phyloP scores from a whole-genome alignment of 1,140 invertebrate species.

The Magallana angulata region DNA sequence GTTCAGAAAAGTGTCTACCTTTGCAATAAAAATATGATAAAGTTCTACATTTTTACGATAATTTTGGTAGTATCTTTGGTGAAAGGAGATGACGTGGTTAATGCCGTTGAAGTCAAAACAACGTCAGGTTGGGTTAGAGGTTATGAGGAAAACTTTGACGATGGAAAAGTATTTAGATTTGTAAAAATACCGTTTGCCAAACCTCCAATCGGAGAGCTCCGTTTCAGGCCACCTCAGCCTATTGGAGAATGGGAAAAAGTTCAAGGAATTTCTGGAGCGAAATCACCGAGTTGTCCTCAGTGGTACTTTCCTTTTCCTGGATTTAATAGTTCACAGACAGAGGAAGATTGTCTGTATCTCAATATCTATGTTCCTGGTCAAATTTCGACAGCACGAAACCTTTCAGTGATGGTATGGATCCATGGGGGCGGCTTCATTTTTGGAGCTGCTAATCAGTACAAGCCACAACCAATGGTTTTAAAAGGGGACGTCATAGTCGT shows the following conservation, averaged over 20 bases:
- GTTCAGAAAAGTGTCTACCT: too few species aligned
- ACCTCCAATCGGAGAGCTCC: conserved; percentile 8
- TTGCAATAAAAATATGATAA: neutral
- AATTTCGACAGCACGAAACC: conserved; percentile 79
- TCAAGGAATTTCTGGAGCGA: neutral
- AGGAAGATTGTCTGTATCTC: conserved; percentile 69
- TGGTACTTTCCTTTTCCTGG: neutral
- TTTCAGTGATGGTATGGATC: conserved; percentile 94
- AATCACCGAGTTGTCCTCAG: neutral
- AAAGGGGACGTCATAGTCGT: conserved; percentile 90
- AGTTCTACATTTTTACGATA: neutral
- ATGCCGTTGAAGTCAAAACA: neutral
- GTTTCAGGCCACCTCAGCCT: neutral
- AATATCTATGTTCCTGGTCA: conserved; percentile 68
- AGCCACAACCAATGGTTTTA: conserved; percentile 89
- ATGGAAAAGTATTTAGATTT: conserved; percentile 11
- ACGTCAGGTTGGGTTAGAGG: conserved; percentile 5
- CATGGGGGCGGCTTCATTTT: conserved; percentile 95
- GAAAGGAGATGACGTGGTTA: neutral
- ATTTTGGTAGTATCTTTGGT: neutral
- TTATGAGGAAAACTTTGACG: neutral
- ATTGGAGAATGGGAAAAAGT: neutral
- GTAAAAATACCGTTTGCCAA: conserved; percentile 23
- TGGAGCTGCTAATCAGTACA: conserved; percentile 93
- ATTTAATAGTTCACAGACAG: neutral